Evolutionary conservation across 2,888 invertebrate species (phyloP).

Genomic region (Helicoverpa assulta): DNA sequence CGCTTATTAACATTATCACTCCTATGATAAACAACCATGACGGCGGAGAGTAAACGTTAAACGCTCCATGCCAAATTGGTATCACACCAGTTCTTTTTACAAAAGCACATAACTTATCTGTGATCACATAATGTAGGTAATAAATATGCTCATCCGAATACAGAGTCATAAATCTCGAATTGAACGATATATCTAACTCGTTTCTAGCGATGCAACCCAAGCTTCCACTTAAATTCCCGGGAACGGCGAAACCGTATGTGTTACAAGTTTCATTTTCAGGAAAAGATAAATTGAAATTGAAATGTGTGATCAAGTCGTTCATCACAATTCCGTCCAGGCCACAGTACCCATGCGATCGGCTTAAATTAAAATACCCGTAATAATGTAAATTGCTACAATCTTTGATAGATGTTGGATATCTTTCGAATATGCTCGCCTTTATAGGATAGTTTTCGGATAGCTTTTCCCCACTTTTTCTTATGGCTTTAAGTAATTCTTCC

Average conservation of each 20-base stretch:
- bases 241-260: conserved; percentile 64
- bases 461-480: conserved; percentile 44
- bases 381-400: conserved; percentile 65
- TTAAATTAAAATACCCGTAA: conserved; percentile 60
- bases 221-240: conserved; percentile 64
- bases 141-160: conserved; percentile 63
- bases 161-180: conserved; percentile 74
- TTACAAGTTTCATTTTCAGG: conserved; percentile 49
- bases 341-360: conserved; percentile 66
- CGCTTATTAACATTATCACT: conserved; percentile 53
- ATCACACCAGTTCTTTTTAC: conserved; percentile 60
- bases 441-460: conserved; percentile 71
- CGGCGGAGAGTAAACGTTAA: conserved; percentile 37
- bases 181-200: conserved; percentile 76
- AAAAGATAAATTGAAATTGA: conserved; percentile 67
- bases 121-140: conserved; percentile 66
- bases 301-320: conserved; percentile 69
- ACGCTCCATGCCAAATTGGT: conserved; percentile 72
- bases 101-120: conserved; percentile 72
- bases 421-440: conserved; percentile 67
- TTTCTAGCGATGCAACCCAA: conserved; percentile 67
- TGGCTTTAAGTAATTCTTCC: conserved; percentile 32
- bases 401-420: conserved; percentile 74
- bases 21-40: conserved; percentile 51
- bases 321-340: conserved; percentile 75